Evolutionary conservation across 1,140 invertebrate species (phyloP), one percentile per base, ranked within the genome.

Genomic region (Nomia melanderi): DNA sequence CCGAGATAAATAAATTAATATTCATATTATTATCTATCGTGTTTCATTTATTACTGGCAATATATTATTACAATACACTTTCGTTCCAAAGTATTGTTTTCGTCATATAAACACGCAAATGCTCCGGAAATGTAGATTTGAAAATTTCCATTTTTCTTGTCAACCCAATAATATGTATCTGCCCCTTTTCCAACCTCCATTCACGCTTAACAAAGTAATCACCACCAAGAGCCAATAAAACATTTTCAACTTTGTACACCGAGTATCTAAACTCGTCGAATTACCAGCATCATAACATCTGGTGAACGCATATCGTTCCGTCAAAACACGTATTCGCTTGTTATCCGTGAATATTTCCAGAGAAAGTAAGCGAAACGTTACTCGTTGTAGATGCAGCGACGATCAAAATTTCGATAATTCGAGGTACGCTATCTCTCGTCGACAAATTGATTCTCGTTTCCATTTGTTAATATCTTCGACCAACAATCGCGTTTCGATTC

Each of bases 361-460:
- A 54, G 31, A 75, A 36, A 54, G 72, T 33, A 20, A 33, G 54
- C 36, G 12, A 47, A 57, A 53, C 27, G 29, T 54, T 57, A 75
- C 56, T 57, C 29, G n/a, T 14, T 53, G 36, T 65, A 31, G 14
- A 41, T 11, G 0, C 12, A 31, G 20, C 29, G 23, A 36, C 12
- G 29, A 23, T 66, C 4, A 44, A n/a, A 75, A 14, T 59, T 50
- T 76, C 54, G 31, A 75, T 67, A 57, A 29, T 75, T 12, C 12
- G 25, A 7, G 7, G 6, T 8, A 50, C 20, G n/a, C n/a, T 50
- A n/a, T n/a, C 20, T 50, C 47, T n/a, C 11, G 14, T 14, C 14
- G 41, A 44, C 12, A 44, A 12, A 4, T 6, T 7, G 20, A n/a
- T 50, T 50, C n/a, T n/a, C 7, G 1, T n/a, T 4, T n/a, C 0